Conservation (phyloP, 2,113 vertebrate genomes). For the Mesoclemmys tuberculata region DNA sequence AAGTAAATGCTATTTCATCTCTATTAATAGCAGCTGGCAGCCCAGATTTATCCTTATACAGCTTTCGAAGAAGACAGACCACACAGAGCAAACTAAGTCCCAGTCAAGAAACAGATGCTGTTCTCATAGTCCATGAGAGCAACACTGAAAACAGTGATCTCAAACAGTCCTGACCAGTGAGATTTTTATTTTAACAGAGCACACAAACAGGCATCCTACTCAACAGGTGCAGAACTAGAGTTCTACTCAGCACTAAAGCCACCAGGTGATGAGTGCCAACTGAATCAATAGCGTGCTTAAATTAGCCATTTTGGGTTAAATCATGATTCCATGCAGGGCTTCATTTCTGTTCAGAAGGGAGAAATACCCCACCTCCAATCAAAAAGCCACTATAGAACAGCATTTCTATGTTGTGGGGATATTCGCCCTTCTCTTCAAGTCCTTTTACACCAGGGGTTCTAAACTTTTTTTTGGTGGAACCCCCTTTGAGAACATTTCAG, state of each 20-base stretch:
- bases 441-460: rapidly evolving
- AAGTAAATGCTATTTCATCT: neutral
- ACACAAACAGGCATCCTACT: neutral
- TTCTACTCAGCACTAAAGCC: neutral
- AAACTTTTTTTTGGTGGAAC: too few species aligned
- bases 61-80: neutral
- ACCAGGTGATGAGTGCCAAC: neutral
- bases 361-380: neutral
- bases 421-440: rapidly evolving
- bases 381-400: rapidly evolving
- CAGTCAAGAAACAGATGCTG: rapidly evolving
- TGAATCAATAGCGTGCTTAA: neutral
- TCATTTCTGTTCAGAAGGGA: neutral
- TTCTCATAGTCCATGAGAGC: constrained; percentile 4
- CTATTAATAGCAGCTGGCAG: neutral
- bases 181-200: neutral
- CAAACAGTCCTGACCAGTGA: neutral
- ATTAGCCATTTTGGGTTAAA: neutral
- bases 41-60: rapidly evolving
- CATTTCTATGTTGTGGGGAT: rapidly evolving
- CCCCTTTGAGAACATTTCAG: too few species aligned
- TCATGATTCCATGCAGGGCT: neutral
- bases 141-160: neutral
- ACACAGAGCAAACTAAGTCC: rapidly evolving
- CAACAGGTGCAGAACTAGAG: neutral